A percentile compares a stretch with the other conserved stretches of the same genome.
phyloP scores from a whole-genome alignment of 2,888 invertebrate genomes.

The Lepidonotus clava region DNA sequence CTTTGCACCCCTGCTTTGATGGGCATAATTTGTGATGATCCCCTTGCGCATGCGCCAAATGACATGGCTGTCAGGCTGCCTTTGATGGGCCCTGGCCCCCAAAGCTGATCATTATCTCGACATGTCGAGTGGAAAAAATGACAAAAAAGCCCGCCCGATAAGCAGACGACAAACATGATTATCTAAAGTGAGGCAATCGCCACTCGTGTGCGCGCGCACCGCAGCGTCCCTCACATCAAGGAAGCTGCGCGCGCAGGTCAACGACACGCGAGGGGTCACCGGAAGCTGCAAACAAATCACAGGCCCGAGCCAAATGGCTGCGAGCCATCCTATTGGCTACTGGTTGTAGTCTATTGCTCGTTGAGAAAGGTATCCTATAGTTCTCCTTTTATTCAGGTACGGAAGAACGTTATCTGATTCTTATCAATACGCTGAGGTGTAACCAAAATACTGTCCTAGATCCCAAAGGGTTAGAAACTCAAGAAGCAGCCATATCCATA shows the following conservation, averaged over 20 bases:
- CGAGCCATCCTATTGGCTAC: constrained; percentile 38
- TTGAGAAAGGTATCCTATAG: constrained; percentile 16
- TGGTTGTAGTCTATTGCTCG: constrained; percentile 21
- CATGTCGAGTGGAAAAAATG: constrained; percentile 54
- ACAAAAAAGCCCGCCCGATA: constrained; percentile 48
- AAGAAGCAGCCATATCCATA: too few relatives aligned
- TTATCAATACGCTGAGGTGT: too few relatives aligned
- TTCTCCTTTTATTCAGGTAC: too few relatives aligned
- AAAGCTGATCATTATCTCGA: constrained; percentile 49
- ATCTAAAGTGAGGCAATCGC: constrained; percentile 51
- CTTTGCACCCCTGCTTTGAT: constrained; percentile 48
- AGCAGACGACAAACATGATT: constrained; percentile 53
- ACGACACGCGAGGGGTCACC: constrained; percentile 7
- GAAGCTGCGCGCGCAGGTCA: constrained; percentile 41
- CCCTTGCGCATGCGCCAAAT: constrained; percentile 26
- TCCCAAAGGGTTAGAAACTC: too few relatives aligned
- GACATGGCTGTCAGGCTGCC: constrained; percentile 29
- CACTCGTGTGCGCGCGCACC: constrained; percentile 32
- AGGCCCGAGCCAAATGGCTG: constrained; percentile 37
- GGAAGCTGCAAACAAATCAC: constrained; percentile 54
- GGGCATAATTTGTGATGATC: constrained; percentile 50
- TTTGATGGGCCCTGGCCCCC: constrained; percentile 27
- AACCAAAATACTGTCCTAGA: too few relatives aligned
- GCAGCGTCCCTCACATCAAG: constrained; percentile 41
- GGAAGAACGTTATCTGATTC: too few relatives aligned